These are phyloP conservation scores for Trematocara marginatum DNA, from an alignment of 2,113 vertebrate species.

Conservation along the genomic window DNA sequence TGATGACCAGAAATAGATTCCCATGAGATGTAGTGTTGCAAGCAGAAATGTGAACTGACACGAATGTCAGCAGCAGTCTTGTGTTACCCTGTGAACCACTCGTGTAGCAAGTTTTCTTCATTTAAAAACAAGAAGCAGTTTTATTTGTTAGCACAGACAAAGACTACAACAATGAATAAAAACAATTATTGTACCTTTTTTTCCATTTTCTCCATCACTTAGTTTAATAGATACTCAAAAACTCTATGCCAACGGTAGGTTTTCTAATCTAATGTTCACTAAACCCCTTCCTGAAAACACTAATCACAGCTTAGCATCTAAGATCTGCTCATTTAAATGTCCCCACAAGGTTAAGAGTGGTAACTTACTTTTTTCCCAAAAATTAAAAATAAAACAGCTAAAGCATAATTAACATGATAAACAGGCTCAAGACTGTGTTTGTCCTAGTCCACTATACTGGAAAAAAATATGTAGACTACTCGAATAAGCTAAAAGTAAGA, in stretches of 20 bases:
- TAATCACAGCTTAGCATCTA: not conserved
- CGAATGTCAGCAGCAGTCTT: not conserved
- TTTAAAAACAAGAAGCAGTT: not conserved
- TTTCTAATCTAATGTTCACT: not conserved
- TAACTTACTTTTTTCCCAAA: not conserved
- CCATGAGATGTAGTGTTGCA: not conserved
- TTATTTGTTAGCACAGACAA: not conserved
- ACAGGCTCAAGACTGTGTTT: not conserved
- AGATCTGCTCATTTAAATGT: not conserved
- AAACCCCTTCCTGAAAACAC: not conserved
- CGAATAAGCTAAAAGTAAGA: not conserved
- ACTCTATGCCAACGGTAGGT: too few species aligned
- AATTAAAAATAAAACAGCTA: not conserved
- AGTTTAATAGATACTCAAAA: not conserved
- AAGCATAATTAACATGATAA: not conserved
- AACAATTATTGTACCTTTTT: not conserved
- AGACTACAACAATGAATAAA: not conserved
- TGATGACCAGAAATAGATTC: slow-evolving; percentile 12
- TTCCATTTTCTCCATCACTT: not conserved
- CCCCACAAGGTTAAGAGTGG: not conserved
- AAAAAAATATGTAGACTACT: not conserved
- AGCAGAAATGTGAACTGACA: slow-evolving; percentile 29
- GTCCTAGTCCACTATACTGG: not conserved
- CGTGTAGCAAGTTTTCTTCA: not conserved
- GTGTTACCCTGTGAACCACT: not conserved